Evolutionary conservation across 53 echinoderm and acorn worm genomes (phyloP).

Genomic region (Patiria pectinifera): DNA sequence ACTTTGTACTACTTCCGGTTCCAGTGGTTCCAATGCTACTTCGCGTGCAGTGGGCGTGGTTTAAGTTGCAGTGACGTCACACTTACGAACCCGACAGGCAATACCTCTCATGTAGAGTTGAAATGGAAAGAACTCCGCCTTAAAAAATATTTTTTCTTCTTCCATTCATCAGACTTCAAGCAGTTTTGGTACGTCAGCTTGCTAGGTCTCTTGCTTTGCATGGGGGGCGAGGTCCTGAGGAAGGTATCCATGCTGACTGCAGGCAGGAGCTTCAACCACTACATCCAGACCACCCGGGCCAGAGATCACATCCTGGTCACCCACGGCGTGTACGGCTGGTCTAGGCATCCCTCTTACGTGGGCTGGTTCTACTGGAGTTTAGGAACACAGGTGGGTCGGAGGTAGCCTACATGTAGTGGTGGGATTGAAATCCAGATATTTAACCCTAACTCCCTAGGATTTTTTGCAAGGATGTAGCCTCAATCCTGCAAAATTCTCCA

Average conservation of each 20-base stretch:
- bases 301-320: slow-evolving; percentile 88
- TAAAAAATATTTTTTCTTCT: not conserved
- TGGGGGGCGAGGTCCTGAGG: slow-evolving; percentile 82
- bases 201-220: slow-evolving; percentile 79
- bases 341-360: slow-evolving; percentile 95
- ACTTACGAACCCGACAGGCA: too few relatives aligned
- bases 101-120: too few relatives aligned
- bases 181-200: slow-evolving; percentile 77
- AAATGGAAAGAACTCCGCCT: too few relatives aligned
- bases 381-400: slow-evolving; percentile 87
- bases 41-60: too few relatives aligned
- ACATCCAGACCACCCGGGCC: slow-evolving; percentile 88
- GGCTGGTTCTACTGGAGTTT: slow-evolving; percentile 99
- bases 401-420: too few relatives aligned
- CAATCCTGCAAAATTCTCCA: too few relatives aligned
- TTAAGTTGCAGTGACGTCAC: too few relatives aligned
- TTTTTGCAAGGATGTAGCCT: too few relatives aligned
- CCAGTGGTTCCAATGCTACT: too few relatives aligned
- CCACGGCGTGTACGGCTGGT: slow-evolving; percentile 94
- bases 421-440: too few relatives aligned
- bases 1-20: too few relatives aligned
- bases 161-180: slow-evolving; percentile 76
- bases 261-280: slow-evolving; percentile 96
- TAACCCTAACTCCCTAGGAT: too few relatives aligned
- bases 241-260: slow-evolving; percentile 97